Base-by-base conservation (phyloP, 2,888 invertebrate species). In the Cheilosia vulpina region DNA sequence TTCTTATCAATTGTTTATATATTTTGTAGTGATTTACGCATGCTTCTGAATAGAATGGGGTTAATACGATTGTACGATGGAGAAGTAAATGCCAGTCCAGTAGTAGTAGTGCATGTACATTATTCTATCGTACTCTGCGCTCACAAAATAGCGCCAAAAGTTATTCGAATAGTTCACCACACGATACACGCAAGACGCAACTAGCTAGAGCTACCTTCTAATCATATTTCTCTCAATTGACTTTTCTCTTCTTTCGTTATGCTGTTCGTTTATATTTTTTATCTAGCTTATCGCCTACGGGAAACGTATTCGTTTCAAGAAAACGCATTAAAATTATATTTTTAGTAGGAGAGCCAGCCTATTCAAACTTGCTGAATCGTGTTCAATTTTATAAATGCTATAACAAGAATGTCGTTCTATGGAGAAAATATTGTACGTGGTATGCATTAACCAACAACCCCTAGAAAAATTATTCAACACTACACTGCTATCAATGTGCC, bases 371-470 rank as follows among this genome's bases (percentile, higher is more conserved):
- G 9, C 2, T 31, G 0, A 7, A 9, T 31, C 31, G 6, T 31
- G 9, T 31, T 9, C 1, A 31, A 2, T 31, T 9, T 38, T 1
- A 13, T 13, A 38, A 13, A 13, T 38, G 13, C 1, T 21, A 63
- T 31, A 68, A 41, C 24, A 19, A 45, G 43, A 50, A 65, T 55
- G 41, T 7, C 45, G 47, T 55, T 55, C 31, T 50, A 73, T 62
- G 66, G 60, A 57, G 63, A 73, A 73, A 75, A 79, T 60, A 65
- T 63, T 73, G 50, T 75, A 58, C 45, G 47, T 75, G 75, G 75
- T 84, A 66, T 73, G 80, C 75, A 80, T 75, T 69, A 69, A 69
- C 73, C 69, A 83, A 38, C 62, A 69, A 65, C 79, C 79, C 84
- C 69, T 75, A 60, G 60, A 71, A 66, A 73, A 75, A 75, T 84